Percentiles rank a stretch among this genome's conserved stretches.
phyloP scores from a whole-genome alignment of 2,113 vertebrate genomes.

The Dendropsophus ebraccatus region DNA sequence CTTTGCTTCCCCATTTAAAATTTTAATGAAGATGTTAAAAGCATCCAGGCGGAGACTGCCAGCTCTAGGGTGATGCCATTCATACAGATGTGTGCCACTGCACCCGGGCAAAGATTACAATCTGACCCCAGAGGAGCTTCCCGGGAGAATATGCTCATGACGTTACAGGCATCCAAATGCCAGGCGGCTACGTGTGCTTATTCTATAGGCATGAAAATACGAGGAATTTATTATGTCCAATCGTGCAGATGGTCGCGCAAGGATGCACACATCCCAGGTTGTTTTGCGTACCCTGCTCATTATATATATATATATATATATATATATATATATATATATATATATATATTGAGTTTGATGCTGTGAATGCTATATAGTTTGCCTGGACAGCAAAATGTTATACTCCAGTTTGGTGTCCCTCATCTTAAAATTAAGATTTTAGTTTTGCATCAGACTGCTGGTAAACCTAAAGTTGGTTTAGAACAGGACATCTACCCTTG shows the following conservation, averaged over 20 bases:
- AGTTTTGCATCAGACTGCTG: neutral
- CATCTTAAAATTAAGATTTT: neutral
- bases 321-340: too few species aligned
- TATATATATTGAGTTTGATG: too few species aligned
- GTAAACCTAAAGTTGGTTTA: neutral
- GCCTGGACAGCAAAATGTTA: too few species aligned
- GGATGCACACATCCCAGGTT: neutral
- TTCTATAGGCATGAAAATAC: neutral
- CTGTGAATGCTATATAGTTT: too few species aligned
- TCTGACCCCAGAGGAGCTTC: constrained; percentile 42
- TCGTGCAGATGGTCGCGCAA: neutral
- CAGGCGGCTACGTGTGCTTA: neutral
- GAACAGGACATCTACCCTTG: neutral
- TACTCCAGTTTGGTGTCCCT: neutral
- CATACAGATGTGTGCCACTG: constrained; percentile 26
- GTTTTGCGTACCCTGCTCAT: neutral
- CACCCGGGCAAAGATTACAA: neutral
- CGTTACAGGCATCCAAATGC: constrained; percentile 6
- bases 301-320: too few species aligned
- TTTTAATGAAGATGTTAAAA: constrained; percentile 54
- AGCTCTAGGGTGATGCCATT: constrained; percentile 26
- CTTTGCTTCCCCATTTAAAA: constrained; percentile 28
- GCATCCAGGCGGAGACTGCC: constrained; percentile 8
- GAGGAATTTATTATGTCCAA: neutral
- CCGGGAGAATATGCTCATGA: constrained; percentile 34